phyloP scores from a whole-genome alignment of 2,888 invertebrate species.

The Melanostoma scalare region DNA sequence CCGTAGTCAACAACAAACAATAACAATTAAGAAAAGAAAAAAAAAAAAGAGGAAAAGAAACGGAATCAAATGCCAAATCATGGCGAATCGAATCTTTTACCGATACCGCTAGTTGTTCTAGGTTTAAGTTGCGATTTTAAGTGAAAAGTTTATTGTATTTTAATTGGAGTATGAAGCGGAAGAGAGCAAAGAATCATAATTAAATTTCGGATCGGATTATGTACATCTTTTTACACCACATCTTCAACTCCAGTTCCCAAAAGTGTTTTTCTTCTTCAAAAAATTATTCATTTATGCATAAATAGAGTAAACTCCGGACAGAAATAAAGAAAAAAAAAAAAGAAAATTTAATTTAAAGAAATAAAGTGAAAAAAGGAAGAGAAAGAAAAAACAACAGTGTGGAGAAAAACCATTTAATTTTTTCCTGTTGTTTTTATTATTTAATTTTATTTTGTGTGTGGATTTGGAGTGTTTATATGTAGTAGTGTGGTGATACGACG shows the following conservation, averaged over 20 bases:
- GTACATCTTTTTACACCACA: conserved; percentile 12
- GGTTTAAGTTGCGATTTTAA: no score
- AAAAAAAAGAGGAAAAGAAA: conserved; percentile 8
- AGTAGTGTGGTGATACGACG: conserved; percentile 47
- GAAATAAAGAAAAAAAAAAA: conserved; percentile 22
- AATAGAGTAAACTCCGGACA: conserved; percentile 9
- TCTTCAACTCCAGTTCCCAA: background rate
- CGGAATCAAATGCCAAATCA: background rate
- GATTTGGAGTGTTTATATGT: conserved; percentile 37
- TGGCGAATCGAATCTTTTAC: no score
- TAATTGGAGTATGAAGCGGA: no score
- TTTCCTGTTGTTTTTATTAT: conserved; percentile 36
- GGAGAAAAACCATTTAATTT: conserved; percentile 55
- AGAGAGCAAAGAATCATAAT: no score
- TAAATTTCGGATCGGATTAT: background rate
- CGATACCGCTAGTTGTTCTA: no score
- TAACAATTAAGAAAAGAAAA: background rate
- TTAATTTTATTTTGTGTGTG: conserved; percentile 39
- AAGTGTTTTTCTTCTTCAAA: conserved; percentile 11
- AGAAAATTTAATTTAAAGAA: conserved; percentile 1
- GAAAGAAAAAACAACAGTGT: conserved; percentile 19
- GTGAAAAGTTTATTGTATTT: no score
- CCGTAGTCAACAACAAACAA: background rate
- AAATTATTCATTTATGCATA: background rate
- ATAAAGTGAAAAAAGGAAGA: conserved; percentile 13